Percentiles rank a stretch among this genome's conserved stretches.
phyloP scores from a whole-genome alignment of 1,140 invertebrate genomes.

The Colletes latitarsis region DNA sequence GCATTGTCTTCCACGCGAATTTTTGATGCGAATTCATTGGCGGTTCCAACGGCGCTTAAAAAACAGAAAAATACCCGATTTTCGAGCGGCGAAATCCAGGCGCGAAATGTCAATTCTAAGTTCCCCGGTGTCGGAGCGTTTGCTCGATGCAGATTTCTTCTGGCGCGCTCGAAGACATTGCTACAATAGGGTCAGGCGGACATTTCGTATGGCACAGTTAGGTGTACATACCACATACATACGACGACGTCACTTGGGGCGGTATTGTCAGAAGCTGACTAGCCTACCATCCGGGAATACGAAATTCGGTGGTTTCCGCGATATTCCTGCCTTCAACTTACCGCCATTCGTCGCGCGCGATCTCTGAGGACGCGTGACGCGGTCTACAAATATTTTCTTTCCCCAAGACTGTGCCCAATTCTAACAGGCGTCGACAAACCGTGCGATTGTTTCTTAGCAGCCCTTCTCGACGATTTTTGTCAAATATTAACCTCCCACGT shows the following conservation, averaged over 20 bases:
- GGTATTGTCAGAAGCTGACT: slow-evolving; percentile 76
- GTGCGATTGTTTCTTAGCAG: slow-evolving; percentile 21
- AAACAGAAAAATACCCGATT: too few species aligned
- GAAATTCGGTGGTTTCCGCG: slow-evolving; percentile 71
- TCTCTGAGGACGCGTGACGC: slow-evolving; percentile 44
- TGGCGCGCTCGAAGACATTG: slow-evolving; percentile 61
- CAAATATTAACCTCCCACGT: neutral
- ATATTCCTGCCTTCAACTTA: slow-evolving; percentile 53
- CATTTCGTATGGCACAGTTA: slow-evolving; percentile 68
- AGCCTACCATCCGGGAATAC: slow-evolving; percentile 73
- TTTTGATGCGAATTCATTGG: slow-evolving; percentile 25
- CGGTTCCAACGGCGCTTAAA: too few species aligned
- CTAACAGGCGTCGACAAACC: slow-evolving; percentile 14
- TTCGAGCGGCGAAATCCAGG: too few species aligned
- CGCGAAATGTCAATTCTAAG: too few species aligned
- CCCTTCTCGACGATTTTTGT: neutral
- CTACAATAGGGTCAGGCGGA: slow-evolving; percentile 68
- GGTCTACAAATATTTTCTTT: slow-evolving; percentile 48
- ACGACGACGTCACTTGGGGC: slow-evolving; percentile 72
- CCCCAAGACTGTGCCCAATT: slow-evolving; percentile 6
- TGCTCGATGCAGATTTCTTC: neutral
- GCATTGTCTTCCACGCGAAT: slow-evolving; percentile 45
- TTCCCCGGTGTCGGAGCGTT: too few species aligned
- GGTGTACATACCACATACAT: slow-evolving; percentile 53
- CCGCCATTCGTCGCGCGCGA: slow-evolving; percentile 22